phyloP scores from a whole-genome alignment of 2,113 vertebrate genomes.

The Crypturellus undulatus region DNA sequence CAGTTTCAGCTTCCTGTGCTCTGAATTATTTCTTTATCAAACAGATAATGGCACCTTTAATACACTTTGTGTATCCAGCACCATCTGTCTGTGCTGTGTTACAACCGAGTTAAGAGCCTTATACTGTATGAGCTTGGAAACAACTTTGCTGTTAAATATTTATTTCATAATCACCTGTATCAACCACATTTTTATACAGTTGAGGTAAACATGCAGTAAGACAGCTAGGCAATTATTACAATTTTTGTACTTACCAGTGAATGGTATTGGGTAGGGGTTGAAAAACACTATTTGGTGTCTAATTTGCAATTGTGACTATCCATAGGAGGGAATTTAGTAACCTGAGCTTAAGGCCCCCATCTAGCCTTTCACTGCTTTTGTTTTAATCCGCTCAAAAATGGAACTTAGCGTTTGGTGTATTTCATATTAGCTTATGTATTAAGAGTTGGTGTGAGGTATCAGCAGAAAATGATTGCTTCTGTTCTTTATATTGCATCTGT shows the following conservation, averaged over 20 bases:
- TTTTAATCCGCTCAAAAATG: not conserved
- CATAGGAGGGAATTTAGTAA: not conserved
- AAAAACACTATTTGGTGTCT: not conserved
- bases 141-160: not conserved
- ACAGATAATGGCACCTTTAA: conserved; percentile 32
- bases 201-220: not conserved
- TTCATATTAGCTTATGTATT: not conserved
- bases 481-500: not conserved
- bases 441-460: not conserved
- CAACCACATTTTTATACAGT: not conserved
- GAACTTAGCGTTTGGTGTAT: not conserved
- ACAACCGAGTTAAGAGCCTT: conserved; percentile 5
- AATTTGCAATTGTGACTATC: not conserved
- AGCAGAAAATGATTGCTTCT: not conserved
- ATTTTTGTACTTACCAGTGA: not conserved
- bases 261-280: not conserved
- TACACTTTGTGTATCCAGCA: not conserved
- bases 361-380: not conserved
- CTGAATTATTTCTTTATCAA: conserved; percentile 57
- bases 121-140: not conserved
- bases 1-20: conserved; percentile 56
- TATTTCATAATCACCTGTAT: not conserved
- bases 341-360: not conserved
- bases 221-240: not conserved
- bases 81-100: not conserved